Evolutionary conservation across 2,888 invertebrate genomes (phyloP).

Genomic region (Cacoxenus indagator): DNA sequence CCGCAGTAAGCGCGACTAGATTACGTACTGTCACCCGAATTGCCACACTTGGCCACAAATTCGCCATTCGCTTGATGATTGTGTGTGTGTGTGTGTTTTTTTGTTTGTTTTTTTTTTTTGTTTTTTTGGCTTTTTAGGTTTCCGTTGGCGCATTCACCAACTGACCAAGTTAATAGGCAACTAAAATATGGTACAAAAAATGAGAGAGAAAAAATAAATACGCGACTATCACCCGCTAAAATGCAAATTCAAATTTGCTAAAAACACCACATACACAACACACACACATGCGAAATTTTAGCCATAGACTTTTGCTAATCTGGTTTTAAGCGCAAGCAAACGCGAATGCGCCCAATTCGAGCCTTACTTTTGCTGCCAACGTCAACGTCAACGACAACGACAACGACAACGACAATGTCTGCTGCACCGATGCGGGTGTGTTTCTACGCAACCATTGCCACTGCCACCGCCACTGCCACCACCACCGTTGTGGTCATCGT

Average conservation of each 20-base stretch:
- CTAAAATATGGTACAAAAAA: conserved; percentile 27
- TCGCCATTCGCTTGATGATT: neutral
- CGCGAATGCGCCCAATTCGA: conserved; percentile 15
- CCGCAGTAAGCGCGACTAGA: conserved; percentile 27
- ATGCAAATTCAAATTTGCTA: conserved; percentile 65
- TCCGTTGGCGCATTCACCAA: conserved; percentile 51
- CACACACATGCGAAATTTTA: conserved; percentile 46
- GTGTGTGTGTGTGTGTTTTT: too few species aligned
- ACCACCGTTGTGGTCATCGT: conserved; percentile 9
- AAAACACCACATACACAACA: conserved; percentile 30
- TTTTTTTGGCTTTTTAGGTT: too few species aligned
- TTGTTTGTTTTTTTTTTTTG: too few species aligned
- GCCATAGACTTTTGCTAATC: conserved; percentile 63
- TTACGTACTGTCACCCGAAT: conserved; percentile 25
- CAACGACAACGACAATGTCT: conserved; percentile 12
- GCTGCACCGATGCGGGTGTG: conserved; percentile 62
- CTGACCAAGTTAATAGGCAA: conserved; percentile 61
- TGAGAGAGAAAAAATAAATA: conserved; percentile 22
- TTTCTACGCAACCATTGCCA: conserved; percentile 36
- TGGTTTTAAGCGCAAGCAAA: conserved; percentile 56
- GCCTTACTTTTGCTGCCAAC: neutral
- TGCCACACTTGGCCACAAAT: neutral
- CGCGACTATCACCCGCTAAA: conserved; percentile 63
- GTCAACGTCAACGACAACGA: conserved; percentile 26
- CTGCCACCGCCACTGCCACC: conserved; percentile 10